Evolutionary conservation across 2,888 invertebrate species (phyloP), one percentile per base, ranked within the genome.

Genomic region (Cephus pygmeus): DNA sequence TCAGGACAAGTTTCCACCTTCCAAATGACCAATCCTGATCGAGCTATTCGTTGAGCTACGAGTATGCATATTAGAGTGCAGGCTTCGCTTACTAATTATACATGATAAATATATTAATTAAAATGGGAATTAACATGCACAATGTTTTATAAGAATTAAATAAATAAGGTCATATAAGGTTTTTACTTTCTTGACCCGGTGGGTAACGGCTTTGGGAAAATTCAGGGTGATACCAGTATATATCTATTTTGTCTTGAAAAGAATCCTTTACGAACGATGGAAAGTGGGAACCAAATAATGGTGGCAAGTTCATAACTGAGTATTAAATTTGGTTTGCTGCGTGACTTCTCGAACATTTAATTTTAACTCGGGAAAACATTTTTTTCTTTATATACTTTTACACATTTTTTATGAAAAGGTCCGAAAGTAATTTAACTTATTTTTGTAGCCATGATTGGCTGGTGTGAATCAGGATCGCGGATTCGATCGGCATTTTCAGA

Each of bases 61-160:
- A 94, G 90, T 34, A 94, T 88, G 69, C 93, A 94, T 83, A 94
- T 94, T 76, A 94, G 88, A 1, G 94, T 94, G 82, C 94, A 94
- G 11, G 94, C 94, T 88, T 94, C 93, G 83, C 94, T 94, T 76
- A 93, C 94, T 89, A 87, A 92, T 76, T 69, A 31, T 40, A 12
- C 15, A 56, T 69, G 76, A 6, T 69, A 75, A 79, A 76, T 71
- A 33, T 79, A 3, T 69, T 31, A 76, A 75, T 74, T 23, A 69
- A 71, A n/a, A 75, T 12, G 1, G n/a, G 33, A 69, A 69, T n/a
- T 12, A 6, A 33, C 69, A 30, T 30, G 23, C 12, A 69, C 6
- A 69, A 33, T n/a, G 69, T 11, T 69, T 4, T 11, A 69, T 33
- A 69, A 33, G 30, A 69, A 33, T 12, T n/a, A 34, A 68, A 34